Evolutionary conservation across 92 coral and sea anemone species (phyloP), one percentile per base, ranked within the genome.

Genomic region (Virgularia gustaviana): DNA sequence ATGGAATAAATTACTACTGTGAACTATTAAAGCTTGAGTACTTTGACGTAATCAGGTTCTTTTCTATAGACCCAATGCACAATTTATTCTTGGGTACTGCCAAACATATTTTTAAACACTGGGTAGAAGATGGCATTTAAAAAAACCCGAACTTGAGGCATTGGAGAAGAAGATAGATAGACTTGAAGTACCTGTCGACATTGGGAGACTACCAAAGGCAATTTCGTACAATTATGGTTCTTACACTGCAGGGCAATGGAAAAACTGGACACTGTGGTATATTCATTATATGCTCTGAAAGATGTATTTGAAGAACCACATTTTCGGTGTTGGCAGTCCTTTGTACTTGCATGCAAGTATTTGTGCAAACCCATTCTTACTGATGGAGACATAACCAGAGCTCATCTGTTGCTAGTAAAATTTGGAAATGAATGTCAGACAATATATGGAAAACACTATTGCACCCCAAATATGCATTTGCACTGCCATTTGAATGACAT

Each of bases 221-320:
- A 85, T 85, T 41, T 41, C 85, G 8, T 54, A 64, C 1, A 78
- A 78, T 29, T 78, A 3, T 63, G 88, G 88, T 3, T 72, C 84
- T 0, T 83, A 71, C 45, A 83, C 80, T 0, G 77, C 88, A 0
- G 80, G 65, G 30, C 85, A 85, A 35, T 85, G 85, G 89, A 80
- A 85, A 36, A 75, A 85, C 62, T 79, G 89, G 89, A 85, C 85
- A 1, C 13, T 85, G n/a, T n/a, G 11, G 63, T 76, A 4, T 84
- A 76, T 37, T 87, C 92, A 34, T 64, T 87, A 30, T 77, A 63
- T 73, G 72, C 78, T 49, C 65, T 87, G 6, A 71, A 77, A 36
- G 79, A 78, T 25, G 63, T 79, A 25, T 53, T 87, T 16, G 82
- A 78, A 34, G 79, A 73, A 2, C 70, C 53, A 13, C 89, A 85